Percentiles rank a stretch among this genome's conserved stretches.
phyloP scores from a whole-genome alignment of 92 coral and sea anemone species.

The Parazoanthus swiftii region DNA sequence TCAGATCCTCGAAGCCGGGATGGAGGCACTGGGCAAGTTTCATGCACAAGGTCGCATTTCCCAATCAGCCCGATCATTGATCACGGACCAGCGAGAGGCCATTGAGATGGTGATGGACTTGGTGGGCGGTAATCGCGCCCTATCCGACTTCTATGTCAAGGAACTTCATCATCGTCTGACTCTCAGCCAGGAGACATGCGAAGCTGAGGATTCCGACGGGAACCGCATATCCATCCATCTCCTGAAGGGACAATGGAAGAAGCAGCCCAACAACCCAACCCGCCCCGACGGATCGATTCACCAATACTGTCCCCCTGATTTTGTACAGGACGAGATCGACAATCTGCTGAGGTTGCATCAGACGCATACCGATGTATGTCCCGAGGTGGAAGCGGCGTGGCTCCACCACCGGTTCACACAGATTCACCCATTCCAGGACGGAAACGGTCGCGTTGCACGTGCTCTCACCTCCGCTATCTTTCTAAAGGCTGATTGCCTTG shows the following conservation, averaged over 20 bases:
- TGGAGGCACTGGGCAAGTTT: too few relatives aligned
- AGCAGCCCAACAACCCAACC: conserved; percentile 7
- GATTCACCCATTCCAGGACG: conserved; percentile 7
- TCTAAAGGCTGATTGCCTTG: neutral
- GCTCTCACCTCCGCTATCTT: neutral
- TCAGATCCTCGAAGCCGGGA: too few relatives aligned
- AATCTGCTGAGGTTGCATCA: neutral
- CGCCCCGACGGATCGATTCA: conserved; percentile 7
- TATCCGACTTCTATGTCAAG: too few relatives aligned
- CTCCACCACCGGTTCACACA: neutral
- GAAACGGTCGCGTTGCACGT: neutral
- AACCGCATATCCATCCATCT: too few relatives aligned
- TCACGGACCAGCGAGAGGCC: too few relatives aligned
- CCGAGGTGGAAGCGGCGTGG: conserved; percentile 8
- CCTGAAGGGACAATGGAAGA: neutral
- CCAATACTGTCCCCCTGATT: conserved; percentile 1
- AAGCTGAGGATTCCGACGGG: too few relatives aligned
- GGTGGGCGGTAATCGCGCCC: too few relatives aligned
- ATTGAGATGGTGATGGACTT: too few relatives aligned
- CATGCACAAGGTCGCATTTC: too few relatives aligned
- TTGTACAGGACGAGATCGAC: neutral
- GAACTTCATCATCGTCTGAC: too few relatives aligned
- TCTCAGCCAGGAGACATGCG: too few relatives aligned
- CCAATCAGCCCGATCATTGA: too few relatives aligned
- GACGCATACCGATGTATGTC: neutral